phyloP scores from a whole-genome alignment of 2,797 vertebrate species.

The Schizopygopsis malacanthus region DNA sequence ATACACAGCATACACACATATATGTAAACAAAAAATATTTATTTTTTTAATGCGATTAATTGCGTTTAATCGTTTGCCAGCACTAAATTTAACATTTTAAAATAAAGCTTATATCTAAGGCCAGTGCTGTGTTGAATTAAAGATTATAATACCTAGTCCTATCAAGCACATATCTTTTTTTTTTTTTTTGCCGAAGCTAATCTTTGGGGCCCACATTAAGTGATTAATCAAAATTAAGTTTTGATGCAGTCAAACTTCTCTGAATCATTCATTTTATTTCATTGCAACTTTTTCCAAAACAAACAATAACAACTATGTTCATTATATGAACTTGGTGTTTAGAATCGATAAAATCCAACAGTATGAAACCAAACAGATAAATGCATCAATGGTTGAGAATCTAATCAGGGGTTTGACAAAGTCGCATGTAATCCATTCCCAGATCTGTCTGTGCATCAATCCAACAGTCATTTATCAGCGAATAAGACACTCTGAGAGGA shows the following conservation, averaged over 20 bases:
- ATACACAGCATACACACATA: too few species aligned
- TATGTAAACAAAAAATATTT: too few species aligned
- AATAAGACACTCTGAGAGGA: slow-evolving; percentile 36
- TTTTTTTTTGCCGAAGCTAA: neutral
- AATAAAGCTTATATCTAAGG: too few species aligned
- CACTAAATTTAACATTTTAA: too few species aligned
- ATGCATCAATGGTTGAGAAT: slow-evolving; percentile 53
- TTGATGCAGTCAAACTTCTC: neutral
- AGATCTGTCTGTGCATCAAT: slow-evolving; percentile 55
- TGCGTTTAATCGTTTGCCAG: too few species aligned
- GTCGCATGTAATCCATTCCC: slow-evolving; percentile 56
- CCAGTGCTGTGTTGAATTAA: too few species aligned
- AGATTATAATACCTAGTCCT: too few species aligned
- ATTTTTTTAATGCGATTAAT: too few species aligned
- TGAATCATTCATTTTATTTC: neutral
- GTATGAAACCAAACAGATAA: slow-evolving; percentile 50
- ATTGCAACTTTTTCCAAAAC: slow-evolving; percentile 4
- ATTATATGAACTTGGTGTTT: slow-evolving; percentile 10
- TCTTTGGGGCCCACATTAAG: neutral
- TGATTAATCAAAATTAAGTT: too few species aligned
- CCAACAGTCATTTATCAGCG: slow-evolving; percentile 55
- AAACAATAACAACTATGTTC: slow-evolving; percentile 7
- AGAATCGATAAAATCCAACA: neutral
- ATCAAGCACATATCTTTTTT: too few species aligned
- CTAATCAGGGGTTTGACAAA: slow-evolving; percentile 55